These are phyloP conservation scores for Drosophila cognata DNA, from an alignment of 2,888 invertebrate genomes.

Conservation along the genomic window DNA sequence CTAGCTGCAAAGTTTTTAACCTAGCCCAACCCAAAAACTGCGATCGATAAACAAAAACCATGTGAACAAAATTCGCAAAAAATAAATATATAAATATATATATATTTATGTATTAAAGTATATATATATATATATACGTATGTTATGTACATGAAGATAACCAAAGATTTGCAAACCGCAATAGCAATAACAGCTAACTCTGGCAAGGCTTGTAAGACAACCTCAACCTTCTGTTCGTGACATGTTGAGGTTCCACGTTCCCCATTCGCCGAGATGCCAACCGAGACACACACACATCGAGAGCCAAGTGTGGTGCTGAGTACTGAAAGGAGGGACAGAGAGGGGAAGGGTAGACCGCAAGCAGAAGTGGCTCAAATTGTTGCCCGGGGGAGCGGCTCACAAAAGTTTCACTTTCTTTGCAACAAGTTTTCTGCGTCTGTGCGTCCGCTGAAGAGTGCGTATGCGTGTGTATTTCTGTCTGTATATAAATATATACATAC, in stretches of 20 bases:
- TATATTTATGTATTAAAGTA: not conserved
- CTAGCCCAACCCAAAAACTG: constrained; percentile 69
- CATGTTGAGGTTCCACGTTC: constrained; percentile 67
- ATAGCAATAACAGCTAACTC: constrained; percentile 18
- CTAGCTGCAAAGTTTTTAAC: constrained; percentile 55
- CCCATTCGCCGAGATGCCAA: constrained; percentile 37
- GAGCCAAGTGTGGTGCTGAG: constrained; percentile 5
- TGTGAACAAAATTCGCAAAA: constrained; percentile 31
- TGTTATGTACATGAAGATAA: not conserved
- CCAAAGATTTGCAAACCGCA: constrained; percentile 31
- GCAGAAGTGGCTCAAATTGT: constrained; percentile 46
- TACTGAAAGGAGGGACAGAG: not conserved
- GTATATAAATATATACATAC: constrained; percentile 8
- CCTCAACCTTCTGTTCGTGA: constrained; percentile 77
- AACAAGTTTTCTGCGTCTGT: constrained; percentile 68
- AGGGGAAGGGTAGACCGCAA: not conserved
- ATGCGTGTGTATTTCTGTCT: constrained; percentile 12
- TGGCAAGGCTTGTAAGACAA: constrained; percentile 64
- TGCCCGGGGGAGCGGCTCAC: constrained; percentile 53
- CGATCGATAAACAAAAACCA: constrained; percentile 24
- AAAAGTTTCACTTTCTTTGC: constrained; percentile 83
- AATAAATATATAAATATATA: constrained; percentile 5
- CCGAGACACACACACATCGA: not conserved
- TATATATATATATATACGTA: not conserved
- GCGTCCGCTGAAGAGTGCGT: constrained; percentile 32